Evolutionary conservation across 2,113 vertebrate genomes (phyloP), one percentile per base, ranked within the genome.

Genomic region (Periophthalmodon schlosseri): DNA sequence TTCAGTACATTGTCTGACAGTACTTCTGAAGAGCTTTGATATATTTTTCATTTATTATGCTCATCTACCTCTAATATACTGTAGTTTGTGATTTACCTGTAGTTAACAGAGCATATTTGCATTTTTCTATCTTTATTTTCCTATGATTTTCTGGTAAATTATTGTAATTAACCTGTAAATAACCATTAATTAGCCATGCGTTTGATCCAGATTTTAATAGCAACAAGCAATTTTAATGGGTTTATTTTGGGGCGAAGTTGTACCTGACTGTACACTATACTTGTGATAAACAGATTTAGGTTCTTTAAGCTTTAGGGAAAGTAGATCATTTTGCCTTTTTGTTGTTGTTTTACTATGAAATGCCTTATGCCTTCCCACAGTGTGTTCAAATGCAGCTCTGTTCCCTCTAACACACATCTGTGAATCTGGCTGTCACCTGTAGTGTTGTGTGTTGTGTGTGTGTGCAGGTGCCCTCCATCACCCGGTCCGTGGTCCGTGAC

Each of bases 391-490:
- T 66, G n/a, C 69, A 3, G 0, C n/a, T 64, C 73, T 54, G 65
- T 73, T 63, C 58, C 50, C 39, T 44, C 39, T 10, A 8, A 44
- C 10, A 10, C 39, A 44, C 39, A 44, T 44, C 39, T 7, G 10
- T 44, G 39, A 44, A 10, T 68, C 49, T 72, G 71, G 23, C 82
- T 76, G 74, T 86, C 78, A 66, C 76, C 67, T 75, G 60, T 49
- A 15, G 47, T 49, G 12, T 49, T 20, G 49, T 56, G 52, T 56
- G 6, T 10, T 52, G 56, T 79, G 44, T 75, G 46, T 73, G 56
- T 54, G 46, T 69, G 10, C 89, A 94, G 93, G 91, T 94, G 82
- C 92, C 93, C 47, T 93, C 93, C 81, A 92, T 94, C 80, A 92
- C 88, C 60, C 88, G 93, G 52, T 93, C 91, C 1, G 88, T 94